These are phyloP conservation scores for Heliconius charithonia DNA, from an alignment of 2,888 invertebrate genomes.

Conservation along the genomic window DNA sequence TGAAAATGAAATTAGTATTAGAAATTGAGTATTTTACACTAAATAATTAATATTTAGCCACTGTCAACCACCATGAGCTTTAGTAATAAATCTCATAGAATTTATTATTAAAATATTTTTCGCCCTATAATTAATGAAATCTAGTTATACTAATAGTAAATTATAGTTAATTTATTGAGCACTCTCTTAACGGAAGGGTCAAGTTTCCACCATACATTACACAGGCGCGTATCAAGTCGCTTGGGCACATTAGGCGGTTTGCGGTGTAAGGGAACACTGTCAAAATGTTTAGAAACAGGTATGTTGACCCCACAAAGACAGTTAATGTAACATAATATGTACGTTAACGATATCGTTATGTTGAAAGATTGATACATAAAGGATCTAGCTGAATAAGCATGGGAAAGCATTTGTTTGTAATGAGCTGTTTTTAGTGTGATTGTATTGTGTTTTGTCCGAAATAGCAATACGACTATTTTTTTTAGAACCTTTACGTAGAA, in stretches of 20 bases:
- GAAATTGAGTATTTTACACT: neutral
- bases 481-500: no score
- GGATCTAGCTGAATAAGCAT: no score
- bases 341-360: neutral
- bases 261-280: slow-evolving; percentile 26
- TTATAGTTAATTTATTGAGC: neutral
- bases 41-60: neutral
- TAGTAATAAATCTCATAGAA: neutral
- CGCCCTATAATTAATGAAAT: no score
- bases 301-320: slow-evolving; percentile 11
- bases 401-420: no score
- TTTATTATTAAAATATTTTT: no score
- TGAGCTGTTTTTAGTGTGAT: no score
- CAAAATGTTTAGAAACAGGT: slow-evolving; percentile 26
- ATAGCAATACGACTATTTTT: no score
- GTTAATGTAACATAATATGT: neutral
- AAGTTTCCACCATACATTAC: slow-evolving; percentile 17
- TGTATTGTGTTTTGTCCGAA: no score
- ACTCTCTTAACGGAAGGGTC: slow-evolving; percentile 11
- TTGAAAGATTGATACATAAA: no score
- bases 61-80: neutral
- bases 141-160: neutral
- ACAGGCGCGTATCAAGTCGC: slow-evolving; percentile 7
- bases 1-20: neutral
- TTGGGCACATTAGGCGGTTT: slow-evolving; percentile 17